Evolutionary conservation across 2,888 invertebrate genomes (phyloP), one percentile per base, ranked within the genome.

Genomic region (Blastobasis lacticolella): DNA sequence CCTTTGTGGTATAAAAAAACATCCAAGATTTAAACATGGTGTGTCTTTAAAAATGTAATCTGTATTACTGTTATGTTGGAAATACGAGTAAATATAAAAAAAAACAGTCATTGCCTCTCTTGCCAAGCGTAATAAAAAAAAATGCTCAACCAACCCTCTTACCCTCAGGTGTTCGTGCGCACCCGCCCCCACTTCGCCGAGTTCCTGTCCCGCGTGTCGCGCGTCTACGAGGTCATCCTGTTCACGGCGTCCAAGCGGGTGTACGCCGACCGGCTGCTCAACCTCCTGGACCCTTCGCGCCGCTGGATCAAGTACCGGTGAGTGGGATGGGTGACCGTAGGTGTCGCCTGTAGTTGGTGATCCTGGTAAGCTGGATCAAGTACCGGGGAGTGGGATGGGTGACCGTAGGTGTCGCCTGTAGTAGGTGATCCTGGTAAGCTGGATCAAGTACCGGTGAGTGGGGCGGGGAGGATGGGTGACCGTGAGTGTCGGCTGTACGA

Each of bases 201-300:
- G 86, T 98, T 98, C 83, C 90, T 98, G 63, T 95, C 97, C 66
- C 92, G 93, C 54, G 94, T 97, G 43, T 95, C 97, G 0, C 91
- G 94, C 6, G 76, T 94, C 55, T 98, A 95, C 83, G 97, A 98
- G 81, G 97, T 98, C 37, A 97, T 97, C 50, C 85, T 98, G 52
- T 98, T 98, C 89, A 98, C 98, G 0, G 98, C 98, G 45, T 96
- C 96, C 71, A 98, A 98, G 86, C 91, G 97, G 48, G 96, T 98
- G 46, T 98, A 98, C 76, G 98, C 98, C 0, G 97, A 98, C 78
- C 94, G 97, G 60, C 90, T 98, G 60, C 90, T 98, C 68, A 97
- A 98, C 87, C 84, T 98, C 51, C 89, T 98, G 45, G 98, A 98
- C 79, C 96, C 97, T 0, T 91, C 94, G 41, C 89, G 97, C 45